Evolutionary conservation across 2,888 invertebrate species (phyloP), one percentile per base, ranked within the genome.

Genomic region (Masnerella sp.): DNA sequence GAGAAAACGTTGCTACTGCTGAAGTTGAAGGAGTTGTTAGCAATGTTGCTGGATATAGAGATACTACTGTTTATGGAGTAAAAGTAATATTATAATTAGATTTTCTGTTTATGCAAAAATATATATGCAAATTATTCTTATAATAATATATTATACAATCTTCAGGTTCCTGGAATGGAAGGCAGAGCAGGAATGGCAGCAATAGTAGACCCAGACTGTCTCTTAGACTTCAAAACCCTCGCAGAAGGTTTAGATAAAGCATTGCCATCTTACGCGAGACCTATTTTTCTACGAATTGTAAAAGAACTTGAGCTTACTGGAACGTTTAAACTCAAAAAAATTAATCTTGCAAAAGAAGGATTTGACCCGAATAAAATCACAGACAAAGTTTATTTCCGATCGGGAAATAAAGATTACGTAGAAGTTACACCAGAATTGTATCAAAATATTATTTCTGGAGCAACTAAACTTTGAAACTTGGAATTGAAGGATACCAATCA

Each of bases 31-130:
- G 90, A 12, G 88, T 91, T 9, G 88, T 92, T 45, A 90, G 90
- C 76, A 90, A 90, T 67, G 87, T 89, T 2, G 81, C 82, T n/a
- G 83, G 83, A 47, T 93, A 96, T 80, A 92, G 94, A 81, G 97
- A 98, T 86, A 94, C 94, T 5, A 94, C 95, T 5, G 97, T 97
- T 9, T 99, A 96, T 84, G 99, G 99, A 12, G 98, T 99, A 8
- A 93, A 95, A 90, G 93, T 96, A 64, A 51, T 8, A 11, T n/a
- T 11, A 4, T 1, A 17, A 45, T 28, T 28, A 28, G 3, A 9
- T 28, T 28, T 28, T 2, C n/a, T 28, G 28, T 9, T 28, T n/a
- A 7, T 28, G 7, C n/a, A 28, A 28, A 9, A 9, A 9, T 28
- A 28, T 28, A n/a, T n/a, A n/a, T n/a, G n/a, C n/a, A n/a, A n/a